These are phyloP conservation scores for Lagopus muta DNA, from an alignment of 2,113 vertebrate species.

Conservation along the genomic window DNA sequence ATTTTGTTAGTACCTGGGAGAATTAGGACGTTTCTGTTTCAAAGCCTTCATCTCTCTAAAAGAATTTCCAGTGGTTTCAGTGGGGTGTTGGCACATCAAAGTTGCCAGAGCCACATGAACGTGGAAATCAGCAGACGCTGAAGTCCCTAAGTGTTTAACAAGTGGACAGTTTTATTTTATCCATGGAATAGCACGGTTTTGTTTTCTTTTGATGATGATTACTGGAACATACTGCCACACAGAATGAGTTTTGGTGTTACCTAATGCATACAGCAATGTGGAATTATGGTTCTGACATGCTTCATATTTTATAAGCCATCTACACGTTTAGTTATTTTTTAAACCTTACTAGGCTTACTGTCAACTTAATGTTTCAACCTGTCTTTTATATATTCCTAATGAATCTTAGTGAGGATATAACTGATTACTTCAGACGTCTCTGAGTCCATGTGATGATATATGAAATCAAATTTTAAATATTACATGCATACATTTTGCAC, in stretches of 20 bases:
- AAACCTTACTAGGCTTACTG: constrained; percentile 29
- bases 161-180: background rate
- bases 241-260: constrained; percentile 22
- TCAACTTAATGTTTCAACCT: constrained; percentile 48
- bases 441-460: background rate
- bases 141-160: background rate
- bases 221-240: constrained; percentile 22
- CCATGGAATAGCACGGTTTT: constrained; percentile 6
- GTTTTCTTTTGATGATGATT: constrained; percentile 29
- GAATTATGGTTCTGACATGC: constrained; percentile 27
- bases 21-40: background rate
- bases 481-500: constrained; percentile 25
- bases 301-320: constrained; percentile 41
- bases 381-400: constrained; percentile 56
- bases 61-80: background rate
- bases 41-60: background rate
- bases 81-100: background rate
- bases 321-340: background rate
- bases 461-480: constrained; percentile 43
- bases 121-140: background rate
- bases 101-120: background rate
- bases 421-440: constrained; percentile 47
- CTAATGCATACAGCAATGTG: constrained; percentile 13
- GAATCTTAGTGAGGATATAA: constrained; percentile 32
- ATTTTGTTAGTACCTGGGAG: background rate